Conservation (phyloP, 2,113 vertebrate species). For the Carassius gibelio region DNA sequence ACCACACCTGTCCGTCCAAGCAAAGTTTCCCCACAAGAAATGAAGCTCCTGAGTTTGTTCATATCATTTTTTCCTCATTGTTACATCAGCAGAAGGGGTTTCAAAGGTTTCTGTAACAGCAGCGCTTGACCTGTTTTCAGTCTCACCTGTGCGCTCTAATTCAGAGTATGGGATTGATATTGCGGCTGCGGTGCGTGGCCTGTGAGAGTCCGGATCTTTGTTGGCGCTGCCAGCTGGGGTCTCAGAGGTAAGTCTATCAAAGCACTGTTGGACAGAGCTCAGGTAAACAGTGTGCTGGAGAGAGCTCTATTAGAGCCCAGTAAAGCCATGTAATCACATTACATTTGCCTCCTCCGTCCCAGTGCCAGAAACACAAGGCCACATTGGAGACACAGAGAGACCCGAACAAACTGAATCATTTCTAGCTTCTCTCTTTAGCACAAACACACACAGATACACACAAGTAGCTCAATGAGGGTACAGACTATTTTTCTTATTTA, state of each 20-base stretch:
- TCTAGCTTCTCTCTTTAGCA: neutral
- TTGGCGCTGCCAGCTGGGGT: neutral
- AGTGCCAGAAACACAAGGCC: slow-evolving; percentile 4
- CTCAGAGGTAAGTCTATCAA: slow-evolving; percentile 15
- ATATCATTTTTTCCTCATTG: neutral
- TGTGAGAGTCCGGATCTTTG: too few relatives aligned
- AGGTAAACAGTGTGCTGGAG: neutral
- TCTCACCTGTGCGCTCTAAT: neutral
- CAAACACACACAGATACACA: neutral
- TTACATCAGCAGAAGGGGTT: slow-evolving; percentile 2
- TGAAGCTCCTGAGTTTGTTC: neutral
- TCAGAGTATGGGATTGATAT: too few relatives aligned
- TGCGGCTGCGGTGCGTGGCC: too few relatives aligned
- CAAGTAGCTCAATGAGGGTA: neutral
- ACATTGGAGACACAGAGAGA: slow-evolving; percentile 8
- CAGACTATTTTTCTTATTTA: neutral
- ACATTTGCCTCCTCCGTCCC: slow-evolving; percentile 23
- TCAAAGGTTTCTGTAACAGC: neutral
- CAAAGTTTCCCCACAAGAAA: neutral
- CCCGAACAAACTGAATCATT: slow-evolving; percentile 21
- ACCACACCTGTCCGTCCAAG: neutral
- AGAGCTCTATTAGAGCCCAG: slow-evolving; percentile 19
- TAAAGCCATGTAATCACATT: slow-evolving; percentile 37
- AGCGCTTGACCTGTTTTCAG: neutral
- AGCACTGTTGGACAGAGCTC: neutral